These are phyloP conservation scores for Rotaria macrura DNA, from an alignment of 2,888 invertebrate species.

Conservation along the genomic window DNA sequence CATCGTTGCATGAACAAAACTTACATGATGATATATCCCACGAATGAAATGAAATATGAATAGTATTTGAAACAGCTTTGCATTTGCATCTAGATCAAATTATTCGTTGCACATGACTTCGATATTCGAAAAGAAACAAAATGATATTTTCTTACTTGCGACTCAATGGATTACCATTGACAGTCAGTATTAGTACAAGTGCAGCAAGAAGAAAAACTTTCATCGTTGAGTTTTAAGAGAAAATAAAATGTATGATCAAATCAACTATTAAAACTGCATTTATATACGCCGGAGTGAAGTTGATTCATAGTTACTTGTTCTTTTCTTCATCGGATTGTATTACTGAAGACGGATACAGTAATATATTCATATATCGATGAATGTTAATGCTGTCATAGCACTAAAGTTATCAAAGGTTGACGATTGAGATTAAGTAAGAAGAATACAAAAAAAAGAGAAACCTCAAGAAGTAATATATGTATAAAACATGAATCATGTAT, in stretches of 20 bases:
- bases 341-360: not conserved
- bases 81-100: not conserved
- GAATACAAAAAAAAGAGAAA: not conserved
- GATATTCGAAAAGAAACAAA: too few relatives aligned
- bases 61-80: slow-evolving; percentile 6
- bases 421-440: not conserved
- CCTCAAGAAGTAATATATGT: too few relatives aligned
- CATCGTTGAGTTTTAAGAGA: not conserved
- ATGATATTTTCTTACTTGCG: not conserved
- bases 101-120: too few relatives aligned
- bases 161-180: not conserved
- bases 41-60: not conserved
- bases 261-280: not conserved
- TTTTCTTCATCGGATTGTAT: not conserved
- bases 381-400: not conserved
- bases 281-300: not conserved
- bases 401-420: not conserved
- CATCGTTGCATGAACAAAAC: not conserved
- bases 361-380: not conserved
- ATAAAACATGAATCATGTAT: too few relatives aligned
- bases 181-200: not conserved
- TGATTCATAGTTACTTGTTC: too few relatives aligned
- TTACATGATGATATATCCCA: slow-evolving; percentile 15
- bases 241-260: not conserved
- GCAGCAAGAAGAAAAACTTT: not conserved